These are phyloP conservation scores for Myotis davidii DNA, from an alignment of 2,113 vertebrate species.

Conservation along the genomic window DNA sequence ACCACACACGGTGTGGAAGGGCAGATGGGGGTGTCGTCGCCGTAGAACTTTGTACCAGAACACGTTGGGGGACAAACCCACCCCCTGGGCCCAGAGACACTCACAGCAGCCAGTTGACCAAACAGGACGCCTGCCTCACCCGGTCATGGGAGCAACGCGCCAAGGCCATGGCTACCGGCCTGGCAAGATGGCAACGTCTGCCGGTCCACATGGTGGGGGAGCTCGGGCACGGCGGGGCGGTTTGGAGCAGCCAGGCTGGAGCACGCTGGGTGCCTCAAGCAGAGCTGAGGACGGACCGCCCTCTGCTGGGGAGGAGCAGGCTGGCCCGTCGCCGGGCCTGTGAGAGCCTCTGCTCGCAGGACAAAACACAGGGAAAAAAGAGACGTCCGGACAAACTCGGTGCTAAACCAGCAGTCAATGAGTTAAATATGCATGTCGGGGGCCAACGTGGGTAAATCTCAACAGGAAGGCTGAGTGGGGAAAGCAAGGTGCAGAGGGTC, in stretches of 20 bases:
- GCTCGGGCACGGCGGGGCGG: fast-evolving
- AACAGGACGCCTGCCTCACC: background rate
- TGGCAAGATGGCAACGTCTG: background rate
- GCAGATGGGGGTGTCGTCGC: fast-evolving
- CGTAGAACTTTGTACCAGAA: background rate
- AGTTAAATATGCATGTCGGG: background rate
- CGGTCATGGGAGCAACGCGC: fast-evolving
- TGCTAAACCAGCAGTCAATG: background rate
- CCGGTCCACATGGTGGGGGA: background rate
- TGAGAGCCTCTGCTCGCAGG: background rate
- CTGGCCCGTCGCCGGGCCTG: background rate
- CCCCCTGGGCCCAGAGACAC: background rate
- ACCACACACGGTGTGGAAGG: background rate
- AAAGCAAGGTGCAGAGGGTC: background rate
- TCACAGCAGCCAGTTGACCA: too few species aligned
- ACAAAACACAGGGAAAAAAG: background rate
- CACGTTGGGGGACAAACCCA: background rate
- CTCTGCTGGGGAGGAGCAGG: background rate
- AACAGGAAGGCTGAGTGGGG: background rate
- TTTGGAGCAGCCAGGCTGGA: too few species aligned
- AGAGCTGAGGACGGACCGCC: background rate
- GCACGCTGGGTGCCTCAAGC: fast-evolving
- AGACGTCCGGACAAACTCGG: background rate
- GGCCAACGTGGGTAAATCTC: background rate
- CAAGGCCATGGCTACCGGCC: background rate